A percentile compares a stretch with the other conserved stretches of the same genome.
Evolutionary conservation across 2,113 vertebrate species (phyloP).

Genomic region (Pyrgilauda ruficollis): DNA sequence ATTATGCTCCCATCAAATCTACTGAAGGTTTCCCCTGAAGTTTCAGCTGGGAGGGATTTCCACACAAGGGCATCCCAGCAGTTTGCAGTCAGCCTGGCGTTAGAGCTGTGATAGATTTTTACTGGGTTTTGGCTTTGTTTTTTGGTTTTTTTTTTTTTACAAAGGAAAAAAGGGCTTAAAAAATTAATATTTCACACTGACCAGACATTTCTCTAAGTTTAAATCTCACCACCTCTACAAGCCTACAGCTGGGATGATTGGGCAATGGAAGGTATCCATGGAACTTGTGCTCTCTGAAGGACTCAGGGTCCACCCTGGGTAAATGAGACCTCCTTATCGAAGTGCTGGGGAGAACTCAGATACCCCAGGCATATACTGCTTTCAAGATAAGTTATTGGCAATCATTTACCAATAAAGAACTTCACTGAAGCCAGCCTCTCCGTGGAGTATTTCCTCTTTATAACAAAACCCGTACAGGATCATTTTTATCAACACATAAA

Average conservation of each 20-base stretch:
- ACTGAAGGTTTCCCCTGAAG: background rate
- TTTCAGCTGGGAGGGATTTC: background rate
- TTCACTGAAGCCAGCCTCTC: background rate
- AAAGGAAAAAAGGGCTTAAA: background rate
- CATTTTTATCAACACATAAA: slow-evolving; percentile 1
- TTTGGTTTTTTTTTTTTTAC: background rate
- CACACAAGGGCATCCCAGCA: background rate
- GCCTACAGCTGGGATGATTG: background rate
- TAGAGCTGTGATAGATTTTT: background rate
- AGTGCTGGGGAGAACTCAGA: background rate
- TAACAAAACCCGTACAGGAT: background rate
- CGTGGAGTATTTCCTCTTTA: background rate
- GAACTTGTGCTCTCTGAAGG: background rate
- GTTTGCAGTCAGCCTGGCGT: background rate
- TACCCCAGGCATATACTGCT: background rate
- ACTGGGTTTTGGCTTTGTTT: fast-evolving
- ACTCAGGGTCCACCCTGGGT: background rate
- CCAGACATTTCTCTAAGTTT: background rate
- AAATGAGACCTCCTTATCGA: background rate
- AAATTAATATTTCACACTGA: background rate
- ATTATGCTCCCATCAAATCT: background rate
- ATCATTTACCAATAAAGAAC: slow-evolving; percentile 37
- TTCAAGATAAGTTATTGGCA: background rate
- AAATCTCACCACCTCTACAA: background rate
- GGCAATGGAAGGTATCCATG: background rate